Percentiles rank a stretch among this genome's conserved stretches.
Conservation (phyloP, 2,888 invertebrate genomes). For the Ochropleura plecta region DNA sequence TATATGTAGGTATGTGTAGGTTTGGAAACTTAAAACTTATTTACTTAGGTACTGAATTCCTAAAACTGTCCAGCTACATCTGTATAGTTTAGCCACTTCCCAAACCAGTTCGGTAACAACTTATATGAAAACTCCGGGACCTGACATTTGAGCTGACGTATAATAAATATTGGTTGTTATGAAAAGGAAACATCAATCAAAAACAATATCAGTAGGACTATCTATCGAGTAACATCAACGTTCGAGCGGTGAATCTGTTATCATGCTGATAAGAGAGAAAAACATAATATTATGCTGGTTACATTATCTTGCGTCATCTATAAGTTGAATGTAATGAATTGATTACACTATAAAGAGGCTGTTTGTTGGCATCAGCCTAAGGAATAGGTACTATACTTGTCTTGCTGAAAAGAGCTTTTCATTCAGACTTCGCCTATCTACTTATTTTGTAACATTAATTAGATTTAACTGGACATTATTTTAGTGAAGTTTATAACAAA, state of each 20-base stretch:
- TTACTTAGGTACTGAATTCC: not conserved
- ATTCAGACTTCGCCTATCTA: not conserved
- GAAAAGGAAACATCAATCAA: slow-evolving; percentile 1
- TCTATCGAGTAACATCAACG: slow-evolving; percentile 15
- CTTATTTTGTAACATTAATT: not conserved
- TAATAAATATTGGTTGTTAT: not conserved
- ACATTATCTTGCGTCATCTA: slow-evolving; percentile 57
- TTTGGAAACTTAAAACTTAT: not conserved
- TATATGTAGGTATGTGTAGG: not conserved
- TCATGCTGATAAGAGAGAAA: slow-evolving; percentile 53
- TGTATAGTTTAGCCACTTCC: not conserved
- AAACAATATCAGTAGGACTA: slow-evolving; percentile 14
- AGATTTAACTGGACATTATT: not conserved
- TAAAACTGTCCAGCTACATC: not conserved
- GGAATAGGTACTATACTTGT: not conserved
- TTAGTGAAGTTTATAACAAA: no score
- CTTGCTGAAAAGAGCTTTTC: not conserved
- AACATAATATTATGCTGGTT: slow-evolving; percentile 46
- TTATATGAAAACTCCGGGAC: not conserved
- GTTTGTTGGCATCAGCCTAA: not conserved
- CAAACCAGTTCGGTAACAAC: not conserved
- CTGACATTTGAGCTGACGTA: not conserved
- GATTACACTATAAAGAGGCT: not conserved
- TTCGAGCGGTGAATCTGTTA: slow-evolving; percentile 40
- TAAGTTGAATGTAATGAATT: slow-evolving; percentile 18